Percentiles rank a stretch among this genome's conserved stretches.
These are phyloP conservation scores for Andrena haemorrhoa DNA, from an alignment of 2,888 invertebrate species.

Conservation along the genomic window DNA sequence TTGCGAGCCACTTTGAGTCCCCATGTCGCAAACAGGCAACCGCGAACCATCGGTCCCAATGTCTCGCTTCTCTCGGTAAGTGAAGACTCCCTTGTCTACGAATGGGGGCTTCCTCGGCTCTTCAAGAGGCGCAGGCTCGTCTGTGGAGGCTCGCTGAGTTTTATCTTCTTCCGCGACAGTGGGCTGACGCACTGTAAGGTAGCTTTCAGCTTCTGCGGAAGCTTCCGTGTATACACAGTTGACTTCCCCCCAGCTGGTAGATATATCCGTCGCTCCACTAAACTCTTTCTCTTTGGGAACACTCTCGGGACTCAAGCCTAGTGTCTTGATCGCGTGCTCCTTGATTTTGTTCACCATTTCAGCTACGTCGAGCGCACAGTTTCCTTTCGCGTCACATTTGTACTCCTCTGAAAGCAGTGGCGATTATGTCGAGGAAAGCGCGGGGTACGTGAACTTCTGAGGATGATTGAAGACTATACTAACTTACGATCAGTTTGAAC, in stretches of 20 bases:
- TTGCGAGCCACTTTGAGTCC: conserved; percentile 24
- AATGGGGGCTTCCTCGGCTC: not conserved
- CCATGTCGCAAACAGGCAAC: conserved; percentile 8
- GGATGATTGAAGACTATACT: not conserved
- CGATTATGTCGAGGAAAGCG: not conserved
- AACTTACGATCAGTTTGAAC: conserved; percentile 31
- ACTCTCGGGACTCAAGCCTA: conserved; percentile 5
- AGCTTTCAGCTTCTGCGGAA: conserved; percentile 3
- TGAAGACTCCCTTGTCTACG: conserved; percentile 35
- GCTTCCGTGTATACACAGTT: not conserved
- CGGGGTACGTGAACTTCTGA: not conserved
- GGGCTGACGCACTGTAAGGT: not conserved
- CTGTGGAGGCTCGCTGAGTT: not conserved
- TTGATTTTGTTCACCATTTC: conserved; percentile 46
- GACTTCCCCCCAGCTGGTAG: not conserved
- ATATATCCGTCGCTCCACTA: not conserved
- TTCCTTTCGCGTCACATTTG: not conserved
- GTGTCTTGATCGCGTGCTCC: conserved; percentile 24
- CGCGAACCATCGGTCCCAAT: conserved; percentile 25
- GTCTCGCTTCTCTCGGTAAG: conserved; percentile 21
- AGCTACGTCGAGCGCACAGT: conserved; percentile 18
- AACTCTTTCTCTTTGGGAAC: conserved; percentile 4
- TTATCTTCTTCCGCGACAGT: not conserved
- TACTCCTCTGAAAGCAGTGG: conserved; percentile 28
- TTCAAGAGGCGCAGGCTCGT: not conserved